phyloP scores from a whole-genome alignment of 1,140 invertebrate genomes.

The Notospermus geniculatus region DNA sequence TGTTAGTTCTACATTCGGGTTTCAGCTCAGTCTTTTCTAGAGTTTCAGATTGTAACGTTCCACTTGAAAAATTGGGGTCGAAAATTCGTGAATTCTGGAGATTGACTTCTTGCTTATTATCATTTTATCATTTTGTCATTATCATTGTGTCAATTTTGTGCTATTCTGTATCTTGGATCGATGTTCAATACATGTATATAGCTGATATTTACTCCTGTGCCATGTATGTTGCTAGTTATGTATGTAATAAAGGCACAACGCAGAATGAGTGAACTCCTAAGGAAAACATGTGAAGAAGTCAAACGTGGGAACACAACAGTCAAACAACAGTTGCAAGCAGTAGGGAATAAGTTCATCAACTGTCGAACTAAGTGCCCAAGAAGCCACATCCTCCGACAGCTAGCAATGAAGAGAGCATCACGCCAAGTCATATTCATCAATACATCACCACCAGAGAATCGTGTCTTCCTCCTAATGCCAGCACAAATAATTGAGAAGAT shows the following conservation, averaged over 20 bases:
- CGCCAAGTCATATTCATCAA: background rate
- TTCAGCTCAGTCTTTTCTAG: no score
- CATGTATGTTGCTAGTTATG: background rate
- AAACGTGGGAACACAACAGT: background rate
- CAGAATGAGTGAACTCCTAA: background rate
- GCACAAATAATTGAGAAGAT: background rate
- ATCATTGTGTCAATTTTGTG: no score
- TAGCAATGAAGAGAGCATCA: slow-evolving; percentile 18
- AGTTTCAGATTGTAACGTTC: no score
- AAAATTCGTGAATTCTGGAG: no score
- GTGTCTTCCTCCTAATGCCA: background rate
- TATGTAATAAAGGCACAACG: background rate
- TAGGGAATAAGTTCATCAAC: slow-evolving; percentile 15
- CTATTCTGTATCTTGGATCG: no score
- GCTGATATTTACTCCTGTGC: background rate
- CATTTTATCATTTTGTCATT: background rate
- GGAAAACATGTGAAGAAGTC: background rate
- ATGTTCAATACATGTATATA: slow-evolving; percentile 4
- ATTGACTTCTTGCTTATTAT: no score
- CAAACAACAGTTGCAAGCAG: background rate
- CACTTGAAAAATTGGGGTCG: no score
- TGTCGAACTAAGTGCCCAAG: slow-evolving; percentile 26
- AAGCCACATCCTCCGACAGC: slow-evolving; percentile 20
- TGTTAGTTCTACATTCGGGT: no score
- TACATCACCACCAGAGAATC: background rate